Percentiles rank a stretch among this genome's conserved stretches.
Evolutionary conservation across 2,797 vertebrate genomes (phyloP).

Genomic region (Pyrrhura leucotis): DNA sequence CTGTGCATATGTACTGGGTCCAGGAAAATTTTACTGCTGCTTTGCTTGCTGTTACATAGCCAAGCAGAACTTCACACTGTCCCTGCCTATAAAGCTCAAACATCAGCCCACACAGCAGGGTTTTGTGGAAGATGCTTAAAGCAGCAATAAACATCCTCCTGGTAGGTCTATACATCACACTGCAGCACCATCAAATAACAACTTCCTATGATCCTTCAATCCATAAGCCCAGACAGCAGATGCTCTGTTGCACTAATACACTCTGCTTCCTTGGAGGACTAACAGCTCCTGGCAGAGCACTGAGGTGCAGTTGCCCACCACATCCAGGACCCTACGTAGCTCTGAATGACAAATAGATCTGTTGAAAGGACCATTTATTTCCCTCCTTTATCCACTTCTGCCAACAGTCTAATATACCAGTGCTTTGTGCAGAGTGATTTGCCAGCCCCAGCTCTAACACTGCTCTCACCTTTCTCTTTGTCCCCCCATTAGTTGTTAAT

Average conservation of each 20-base stretch:
- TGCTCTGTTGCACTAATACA: not conserved
- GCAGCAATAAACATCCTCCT: not conserved
- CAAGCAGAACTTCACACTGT: not conserved
- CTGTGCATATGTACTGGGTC: rapidly evolving
- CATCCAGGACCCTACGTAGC: not conserved
- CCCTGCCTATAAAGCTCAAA: not conserved
- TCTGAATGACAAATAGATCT: not conserved
- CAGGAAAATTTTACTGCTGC: not conserved
- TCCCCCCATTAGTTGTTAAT: not conserved
- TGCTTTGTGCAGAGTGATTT: not conserved
- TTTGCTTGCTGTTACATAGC: not conserved
- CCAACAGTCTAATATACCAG: not conserved
- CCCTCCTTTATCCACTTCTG: not conserved
- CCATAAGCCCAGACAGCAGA: not conserved
- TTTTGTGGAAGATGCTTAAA: not conserved
- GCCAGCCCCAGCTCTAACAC: not conserved
- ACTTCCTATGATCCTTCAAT: not conserved
- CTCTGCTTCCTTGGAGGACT: not conserved
- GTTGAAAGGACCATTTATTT: not conserved
- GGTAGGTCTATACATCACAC: not conserved
- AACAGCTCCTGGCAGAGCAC: not conserved
- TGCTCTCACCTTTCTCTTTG: not conserved
- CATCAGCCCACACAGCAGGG: not conserved
- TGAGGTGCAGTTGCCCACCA: not conserved
- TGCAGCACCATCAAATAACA: not conserved